Base-by-base conservation (phyloP, 2,888 invertebrate genomes). In the Tuta absoluta region DNA sequence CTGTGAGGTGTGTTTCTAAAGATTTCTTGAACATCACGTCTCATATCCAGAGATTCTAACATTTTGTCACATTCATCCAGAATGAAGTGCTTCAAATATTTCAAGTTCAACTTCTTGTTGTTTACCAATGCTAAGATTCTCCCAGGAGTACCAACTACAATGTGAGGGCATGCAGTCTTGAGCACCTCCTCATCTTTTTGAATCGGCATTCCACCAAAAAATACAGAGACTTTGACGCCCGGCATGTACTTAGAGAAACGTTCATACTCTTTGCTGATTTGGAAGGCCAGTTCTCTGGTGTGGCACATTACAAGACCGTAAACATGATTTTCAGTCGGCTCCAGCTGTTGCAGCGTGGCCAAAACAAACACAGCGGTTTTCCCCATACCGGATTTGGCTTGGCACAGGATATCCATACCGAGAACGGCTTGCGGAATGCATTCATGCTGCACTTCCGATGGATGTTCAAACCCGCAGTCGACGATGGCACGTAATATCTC, bases 301-400 rank as follows among this genome's bases (percentile, higher is more conserved):
- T 99, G 99, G 86, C 99, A 99, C 97, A 99, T 98, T 4, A 99
- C 99, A 68, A 99, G 93, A 4, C 99, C 99, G 76, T 98, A 98
- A 5, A 98, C 98, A 82, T 97, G 97, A 77, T 97, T 98, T 84
- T 99, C 99, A 0, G 97, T 96, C 0, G 98, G 96, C 84, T 99
- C 99, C 69, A 99, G 89, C 86, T 99, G 99, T 82, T 99, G 99
- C 60, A 99, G 92, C 10, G 99, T 99, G 12, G 99, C 99, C 80
- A 99, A 93, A 45, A 99, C 99, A 92, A 99, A 99, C 49, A 99
- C 99, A 59, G 99, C 99, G 0, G 99, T 99, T 92, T 99, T 99
- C 7, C 99, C 99, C 99, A 99, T 99, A 92, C 99, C 99, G 75
- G 99, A 99, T 87, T 99, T 99, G 4, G 99, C 99, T 92, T 99